Evolutionary conservation across 2,888 invertebrate species (phyloP).

Genomic region (Noctua comes): DNA sequence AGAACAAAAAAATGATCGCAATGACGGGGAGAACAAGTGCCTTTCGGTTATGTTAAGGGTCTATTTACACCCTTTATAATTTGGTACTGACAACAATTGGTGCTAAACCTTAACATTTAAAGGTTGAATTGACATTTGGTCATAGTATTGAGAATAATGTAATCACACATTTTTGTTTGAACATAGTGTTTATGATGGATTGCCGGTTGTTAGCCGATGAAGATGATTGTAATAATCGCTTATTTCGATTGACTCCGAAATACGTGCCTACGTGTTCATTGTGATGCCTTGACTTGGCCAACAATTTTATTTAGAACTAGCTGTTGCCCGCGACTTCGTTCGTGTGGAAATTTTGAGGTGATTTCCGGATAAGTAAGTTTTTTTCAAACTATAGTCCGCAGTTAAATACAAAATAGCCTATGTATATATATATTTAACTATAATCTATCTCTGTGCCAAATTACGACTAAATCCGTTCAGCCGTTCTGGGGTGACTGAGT

Average conservation of each 20-base stretch:
- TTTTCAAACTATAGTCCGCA: too few relatives aligned
- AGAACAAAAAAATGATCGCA: too few relatives aligned
- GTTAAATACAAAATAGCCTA: too few relatives aligned
- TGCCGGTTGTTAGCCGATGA: neutral
- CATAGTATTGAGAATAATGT: conserved; percentile 14
- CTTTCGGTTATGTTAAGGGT: too few relatives aligned
- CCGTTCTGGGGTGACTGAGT: neutral
- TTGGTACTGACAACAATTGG: conserved; percentile 26
- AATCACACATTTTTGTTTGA: conserved; percentile 42
- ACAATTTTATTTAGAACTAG: neutral
- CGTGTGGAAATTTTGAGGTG: neutral
- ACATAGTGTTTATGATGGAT: conserved; percentile 31
- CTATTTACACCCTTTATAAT: too few relatives aligned
- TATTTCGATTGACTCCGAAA: conserved; percentile 31
- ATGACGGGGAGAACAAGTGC: too few relatives aligned
- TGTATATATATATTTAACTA: too few relatives aligned
- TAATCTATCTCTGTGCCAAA: neutral
- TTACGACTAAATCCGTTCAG: neutral
- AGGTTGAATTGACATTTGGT: conserved; percentile 43
- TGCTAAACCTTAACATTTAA: conserved; percentile 37
- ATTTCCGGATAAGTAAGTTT: neutral
- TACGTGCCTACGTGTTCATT: conserved; percentile 3
- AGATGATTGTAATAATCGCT: conserved; percentile 9
- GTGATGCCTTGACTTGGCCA: neutral
- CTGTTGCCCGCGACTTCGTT: neutral